Evolutionary conservation across 2,797 vertebrate genomes (phyloP).

Genomic region (Molossus alvarezi): DNA sequence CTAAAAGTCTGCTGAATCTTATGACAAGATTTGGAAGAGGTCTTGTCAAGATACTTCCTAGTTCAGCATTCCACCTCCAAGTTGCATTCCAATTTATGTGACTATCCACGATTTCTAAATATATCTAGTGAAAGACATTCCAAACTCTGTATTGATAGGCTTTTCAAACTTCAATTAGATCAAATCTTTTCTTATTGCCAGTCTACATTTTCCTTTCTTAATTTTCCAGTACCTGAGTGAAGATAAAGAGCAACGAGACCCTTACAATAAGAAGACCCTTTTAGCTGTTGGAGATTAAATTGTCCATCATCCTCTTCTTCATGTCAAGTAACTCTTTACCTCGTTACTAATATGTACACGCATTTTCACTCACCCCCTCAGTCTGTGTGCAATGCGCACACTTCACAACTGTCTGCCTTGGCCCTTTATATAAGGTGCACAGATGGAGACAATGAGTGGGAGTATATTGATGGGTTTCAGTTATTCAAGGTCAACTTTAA

Average conservation of each 20-base stretch:
- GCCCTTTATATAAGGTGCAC: neutral
- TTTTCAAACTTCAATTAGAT: neutral
- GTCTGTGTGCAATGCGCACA: neutral
- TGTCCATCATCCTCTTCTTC: neutral
- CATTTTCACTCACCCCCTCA: neutral
- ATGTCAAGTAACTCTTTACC: neutral
- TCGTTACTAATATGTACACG: neutral
- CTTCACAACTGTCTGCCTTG: neutral
- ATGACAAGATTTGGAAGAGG: neutral
- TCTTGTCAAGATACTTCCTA: neutral
- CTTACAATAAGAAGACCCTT: neutral
- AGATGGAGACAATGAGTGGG: neutral
- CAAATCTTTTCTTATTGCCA: constrained; percentile 22
- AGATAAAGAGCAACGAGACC: neutral
- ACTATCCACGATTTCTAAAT: neutral
- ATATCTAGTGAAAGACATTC: neutral
- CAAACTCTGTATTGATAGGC: neutral
- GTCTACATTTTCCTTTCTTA: constrained; percentile 41
- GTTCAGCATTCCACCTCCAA: neutral
- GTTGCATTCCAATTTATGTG: constrained; percentile 26
- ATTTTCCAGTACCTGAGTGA: neutral
- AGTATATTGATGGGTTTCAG: neutral
- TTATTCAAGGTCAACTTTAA: neutral
- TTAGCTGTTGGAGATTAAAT: neutral
- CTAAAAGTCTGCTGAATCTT: constrained; percentile 44